Conservation (phyloP, 2,113 vertebrate genomes). For the Bombycilla garrulus region DNA sequence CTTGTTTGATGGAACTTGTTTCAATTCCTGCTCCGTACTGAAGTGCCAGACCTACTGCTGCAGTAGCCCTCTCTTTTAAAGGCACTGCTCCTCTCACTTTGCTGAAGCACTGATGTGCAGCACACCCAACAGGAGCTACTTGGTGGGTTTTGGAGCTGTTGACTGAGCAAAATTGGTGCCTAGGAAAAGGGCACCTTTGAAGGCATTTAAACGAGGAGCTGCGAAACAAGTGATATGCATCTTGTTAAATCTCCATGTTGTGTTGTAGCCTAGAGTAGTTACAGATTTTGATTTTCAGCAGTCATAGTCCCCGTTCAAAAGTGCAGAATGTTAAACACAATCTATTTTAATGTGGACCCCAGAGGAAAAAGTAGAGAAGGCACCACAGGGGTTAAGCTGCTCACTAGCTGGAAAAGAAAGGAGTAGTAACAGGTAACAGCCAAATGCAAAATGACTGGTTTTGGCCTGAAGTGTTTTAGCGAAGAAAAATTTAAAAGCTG, state of each 20-base stretch:
- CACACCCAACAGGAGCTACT: fast-evolving
- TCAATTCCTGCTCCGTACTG: background rate
- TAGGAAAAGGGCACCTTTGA: background rate
- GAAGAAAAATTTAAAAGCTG: background rate
- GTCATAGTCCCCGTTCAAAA: background rate
- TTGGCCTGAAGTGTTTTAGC: constrained; percentile 3
- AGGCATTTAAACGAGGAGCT: background rate
- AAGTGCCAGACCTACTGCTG: background rate
- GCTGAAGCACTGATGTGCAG: fast-evolving
- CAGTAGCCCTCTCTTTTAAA: background rate
- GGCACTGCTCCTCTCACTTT: background rate
- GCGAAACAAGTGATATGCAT: background rate
- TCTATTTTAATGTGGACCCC: background rate
- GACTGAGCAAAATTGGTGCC: background rate
- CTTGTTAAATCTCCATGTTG: background rate
- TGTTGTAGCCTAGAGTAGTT: background rate
- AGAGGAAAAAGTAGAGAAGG: background rate
- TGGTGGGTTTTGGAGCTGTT: fast-evolving
- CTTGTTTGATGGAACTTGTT: background rate
- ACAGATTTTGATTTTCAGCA: background rate
- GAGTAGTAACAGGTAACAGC: constrained; percentile 27
- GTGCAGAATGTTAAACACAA: background rate
- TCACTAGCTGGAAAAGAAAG: background rate
- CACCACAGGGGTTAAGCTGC: background rate
- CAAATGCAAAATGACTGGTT: constrained; percentile 1